Conservation (phyloP, 2,797 vertebrate species). For the Hemitrygon akajei region DNA sequence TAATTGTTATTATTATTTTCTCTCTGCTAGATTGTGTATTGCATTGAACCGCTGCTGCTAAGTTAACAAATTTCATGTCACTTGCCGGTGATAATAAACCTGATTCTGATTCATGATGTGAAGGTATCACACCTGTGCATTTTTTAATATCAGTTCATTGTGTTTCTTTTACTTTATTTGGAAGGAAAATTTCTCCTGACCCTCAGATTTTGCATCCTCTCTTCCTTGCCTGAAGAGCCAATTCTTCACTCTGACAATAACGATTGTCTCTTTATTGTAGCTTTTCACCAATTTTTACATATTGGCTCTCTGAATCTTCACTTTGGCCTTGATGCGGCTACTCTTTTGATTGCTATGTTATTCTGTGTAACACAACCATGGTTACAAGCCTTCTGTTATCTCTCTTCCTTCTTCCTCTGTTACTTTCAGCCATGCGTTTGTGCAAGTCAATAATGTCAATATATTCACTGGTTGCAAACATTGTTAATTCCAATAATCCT, state of each 20-base stretch:
- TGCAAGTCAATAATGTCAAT: background rate
- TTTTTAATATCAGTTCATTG: background rate
- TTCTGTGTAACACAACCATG: background rate
- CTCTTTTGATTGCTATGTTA: background rate
- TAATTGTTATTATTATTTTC: too few relatives aligned
- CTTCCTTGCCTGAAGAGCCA: background rate
- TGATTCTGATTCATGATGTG: too few relatives aligned
- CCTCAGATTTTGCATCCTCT: background rate
- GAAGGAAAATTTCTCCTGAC: background rate
- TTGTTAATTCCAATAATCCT: constrained; percentile 13
- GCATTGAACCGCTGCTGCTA: too few relatives aligned
- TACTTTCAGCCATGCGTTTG: background rate
- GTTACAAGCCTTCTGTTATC: background rate
- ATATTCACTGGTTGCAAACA: background rate
- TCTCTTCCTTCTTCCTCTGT: background rate
- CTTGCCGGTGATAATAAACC: too few relatives aligned
- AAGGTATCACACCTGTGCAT: background rate
- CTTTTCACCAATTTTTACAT: background rate
- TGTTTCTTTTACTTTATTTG: background rate
- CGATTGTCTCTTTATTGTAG: background rate
- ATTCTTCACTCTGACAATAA: background rate
- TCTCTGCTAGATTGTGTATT: too few relatives aligned
- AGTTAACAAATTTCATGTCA: too few relatives aligned
- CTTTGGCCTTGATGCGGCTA: background rate
- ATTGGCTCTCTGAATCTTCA: background rate